Base-by-base conservation (phyloP, 2,113 vertebrate species). In the Erythrolamprus reginae region DNA sequence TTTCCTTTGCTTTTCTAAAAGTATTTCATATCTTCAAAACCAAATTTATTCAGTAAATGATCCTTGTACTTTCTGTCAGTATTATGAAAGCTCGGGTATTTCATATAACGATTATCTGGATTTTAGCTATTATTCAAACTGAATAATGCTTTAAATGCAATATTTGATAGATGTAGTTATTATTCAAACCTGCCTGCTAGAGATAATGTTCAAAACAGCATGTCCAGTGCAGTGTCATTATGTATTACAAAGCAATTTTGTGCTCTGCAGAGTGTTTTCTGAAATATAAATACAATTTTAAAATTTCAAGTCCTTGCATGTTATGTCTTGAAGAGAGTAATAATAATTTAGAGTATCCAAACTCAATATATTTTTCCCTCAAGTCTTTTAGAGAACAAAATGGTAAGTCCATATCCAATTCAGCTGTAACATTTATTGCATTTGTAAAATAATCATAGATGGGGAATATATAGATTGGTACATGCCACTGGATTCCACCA, bases 251-350 rank as follows among this genome's bases (percentile, higher is more conserved):
- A 93, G 88, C 82, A 82, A 65, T 94, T 38, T 95, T 96, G 95
- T 97, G 95, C 95, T 91, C 38, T 94, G 94, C 93, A 95, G 95
- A 96, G 95, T 91, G 91, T 95, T 82, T 95, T 92, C 88, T 89
- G 24, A 93, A 93, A 89, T 88, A 82, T 92, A 95, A 94, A 85
- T 89, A 92, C 48, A 61, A 88, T 48, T 58, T 48, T 5, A 42
- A 77, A 70, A 47, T 23, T 84, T 56, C 53, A 53, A 7, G 87
- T 93, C 52, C 51, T 85, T 93, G 28, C 61, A 15, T 42, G 42
- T 10, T 83, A 86, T 91, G 42, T 83, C 52, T 83, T 65, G 61
- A 24, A 48, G 38, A 82, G 56, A 45, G 23, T 88, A 58, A 82
- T 10, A 33, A 19, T 21, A 65, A 38, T 65, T 52, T 70, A 84